Evolutionary conservation across 2,113 vertebrate genomes (phyloP), one percentile per base, ranked within the genome.

Genomic region (Orientallactaga bullata): DNA sequence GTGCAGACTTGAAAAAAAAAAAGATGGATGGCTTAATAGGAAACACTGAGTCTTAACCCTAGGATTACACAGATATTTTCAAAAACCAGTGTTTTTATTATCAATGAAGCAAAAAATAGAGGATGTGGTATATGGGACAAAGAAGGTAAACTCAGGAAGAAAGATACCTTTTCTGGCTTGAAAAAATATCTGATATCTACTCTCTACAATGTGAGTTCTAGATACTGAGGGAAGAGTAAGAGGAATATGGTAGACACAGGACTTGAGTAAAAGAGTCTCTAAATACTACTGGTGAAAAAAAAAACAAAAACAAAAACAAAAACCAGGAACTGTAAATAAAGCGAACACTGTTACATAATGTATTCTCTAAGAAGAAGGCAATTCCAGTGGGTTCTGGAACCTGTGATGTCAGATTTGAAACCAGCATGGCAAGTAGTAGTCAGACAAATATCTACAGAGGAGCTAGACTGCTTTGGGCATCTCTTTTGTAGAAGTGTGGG

Each of bases 221-320:
- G 26, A 32, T 61, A 37, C 17, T 60, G 7, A 26, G 26, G 32
- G 1, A 2, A 24, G 16, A 3, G 2, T 21, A 20, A 66, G 10
- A 4, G 2, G 7, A 74, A 21, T 9, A 11, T 1, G 35, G 6
- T 1, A 7, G 11, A 42, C 26, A 8, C 5, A 23, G 13, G 7
- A 18, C 8, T 15, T 47, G 2, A 83, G 10, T 32, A 71, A 63
- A 5, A 51, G 16, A 79, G 66, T 77, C 32, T 94, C 58, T 72
- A 39, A 83, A 20, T 74, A 23, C 30, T 28, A 69, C 12, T 63
- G 10, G n/a, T n/a, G n/a, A n/a, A n/a, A n/a, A n/a, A n/a, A n/a
- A n/a, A n/a, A n/a, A n/a, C n/a, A n/a, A n/a, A n/a, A n/a, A n/a
- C n/a, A n/a, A n/a, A n/a, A n/a, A n/a, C n/a, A n/a, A n/a, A n/a